Percentiles rank a stretch among this genome's conserved stretches.
phyloP scores from a whole-genome alignment of 92 coral and sea anemone species.

The Diadumene lineata region DNA sequence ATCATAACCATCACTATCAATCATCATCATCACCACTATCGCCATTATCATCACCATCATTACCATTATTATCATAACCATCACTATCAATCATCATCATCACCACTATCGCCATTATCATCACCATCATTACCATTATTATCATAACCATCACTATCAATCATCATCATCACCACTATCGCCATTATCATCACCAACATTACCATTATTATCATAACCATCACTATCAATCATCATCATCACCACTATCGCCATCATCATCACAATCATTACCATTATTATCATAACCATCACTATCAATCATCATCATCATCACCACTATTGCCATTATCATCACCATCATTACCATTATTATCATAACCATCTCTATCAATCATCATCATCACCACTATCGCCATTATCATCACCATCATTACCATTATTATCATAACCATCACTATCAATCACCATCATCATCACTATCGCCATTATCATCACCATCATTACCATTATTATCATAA shows the following conservation, averaged over 20 bases:
- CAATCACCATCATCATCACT: background rate
- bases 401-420: background rate
- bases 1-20: too few species aligned
- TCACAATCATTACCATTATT: background rate
- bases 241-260: background rate
- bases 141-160: too few species aligned
- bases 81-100: background rate
- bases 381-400: background rate
- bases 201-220: background rate
- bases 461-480: background rate
- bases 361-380: too few species aligned
- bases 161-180: background rate
- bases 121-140: background rate
- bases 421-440: too few species aligned
- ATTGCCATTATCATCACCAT: background rate
- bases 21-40: background rate
- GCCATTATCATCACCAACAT: background rate
- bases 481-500: too few species aligned
- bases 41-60: background rate
- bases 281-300: background rate
- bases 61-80: background rate
- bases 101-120: background rate
- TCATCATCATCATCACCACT: too few species aligned
- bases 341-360: background rate
- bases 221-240: background rate